Evolutionary conservation across 2,888 invertebrate genomes (phyloP).

Genomic region (Drosophila anomalata): DNA sequence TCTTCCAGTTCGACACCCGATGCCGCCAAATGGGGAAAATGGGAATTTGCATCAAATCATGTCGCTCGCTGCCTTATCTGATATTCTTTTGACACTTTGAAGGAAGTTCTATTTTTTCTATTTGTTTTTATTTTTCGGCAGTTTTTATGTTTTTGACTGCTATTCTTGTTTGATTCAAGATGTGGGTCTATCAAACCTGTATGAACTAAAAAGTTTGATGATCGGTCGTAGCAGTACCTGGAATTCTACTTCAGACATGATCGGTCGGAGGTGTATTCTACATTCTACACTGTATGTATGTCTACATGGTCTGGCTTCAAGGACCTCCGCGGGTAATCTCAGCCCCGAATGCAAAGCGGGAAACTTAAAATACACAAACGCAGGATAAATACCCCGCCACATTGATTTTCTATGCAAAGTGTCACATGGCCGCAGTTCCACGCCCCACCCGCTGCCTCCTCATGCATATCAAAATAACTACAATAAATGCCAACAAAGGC

Average conservation of each 20-base stretch:
- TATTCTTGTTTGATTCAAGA: no score
- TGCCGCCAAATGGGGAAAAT: not conserved
- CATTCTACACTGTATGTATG: no score
- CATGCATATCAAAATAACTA: conserved; percentile 78
- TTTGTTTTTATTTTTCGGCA: no score
- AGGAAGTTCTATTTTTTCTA: not conserved
- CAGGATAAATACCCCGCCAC: conserved; percentile 19
- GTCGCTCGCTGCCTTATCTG: conserved; percentile 23
- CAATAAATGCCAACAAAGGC: conserved; percentile 77
- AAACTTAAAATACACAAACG: conserved; percentile 10
- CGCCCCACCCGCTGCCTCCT: conserved; percentile 55
- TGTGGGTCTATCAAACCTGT: no score
- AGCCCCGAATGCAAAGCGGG: not conserved
- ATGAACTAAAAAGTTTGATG: no score
- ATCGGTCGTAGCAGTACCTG: no score
- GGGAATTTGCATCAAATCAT: conserved; percentile 30
- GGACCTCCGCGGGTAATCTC: not conserved
- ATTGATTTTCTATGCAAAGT: conserved; percentile 41
- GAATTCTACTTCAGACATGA: no score
- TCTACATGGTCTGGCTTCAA: no score
- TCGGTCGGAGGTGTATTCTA: no score
- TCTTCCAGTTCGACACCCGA: conserved; percentile 2
- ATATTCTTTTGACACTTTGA: conserved; percentile 1
- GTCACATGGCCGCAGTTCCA: conserved; percentile 39
- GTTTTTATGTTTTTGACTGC: no score